Evolutionary conservation across 2,888 invertebrate genomes (phyloP).

Genomic region (Hyposoter didymator): DNA sequence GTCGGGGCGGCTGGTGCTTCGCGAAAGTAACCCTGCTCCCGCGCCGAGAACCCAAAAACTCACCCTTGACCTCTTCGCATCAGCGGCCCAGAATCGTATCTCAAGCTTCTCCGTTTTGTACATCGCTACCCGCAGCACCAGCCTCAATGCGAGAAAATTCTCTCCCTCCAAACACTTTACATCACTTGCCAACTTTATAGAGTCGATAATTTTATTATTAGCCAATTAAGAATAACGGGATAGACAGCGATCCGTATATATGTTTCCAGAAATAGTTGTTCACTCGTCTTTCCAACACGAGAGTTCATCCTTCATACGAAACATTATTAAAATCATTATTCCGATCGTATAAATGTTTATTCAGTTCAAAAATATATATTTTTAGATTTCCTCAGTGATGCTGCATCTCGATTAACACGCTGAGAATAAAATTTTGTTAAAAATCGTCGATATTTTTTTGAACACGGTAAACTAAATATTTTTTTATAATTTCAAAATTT

Average conservation of each 20-base stretch:
- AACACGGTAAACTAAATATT: too few relatives aligned
- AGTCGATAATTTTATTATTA: slow-evolving; percentile 79
- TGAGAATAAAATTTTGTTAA: too few relatives aligned
- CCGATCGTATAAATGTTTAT: not conserved
- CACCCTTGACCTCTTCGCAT: slow-evolving; percentile 64
- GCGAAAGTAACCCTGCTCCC: slow-evolving; percentile 34
- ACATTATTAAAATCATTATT: not conserved
- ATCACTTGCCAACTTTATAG: slow-evolving; percentile 75
- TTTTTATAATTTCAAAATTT: too few relatives aligned
- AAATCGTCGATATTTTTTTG: too few relatives aligned
- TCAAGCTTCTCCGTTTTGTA: slow-evolving; percentile 37
- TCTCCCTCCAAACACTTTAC: slow-evolving; percentile 58
- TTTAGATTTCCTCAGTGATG: too few relatives aligned
- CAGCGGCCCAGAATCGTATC: slow-evolving; percentile 32
- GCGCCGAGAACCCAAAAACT: slow-evolving; percentile 50
- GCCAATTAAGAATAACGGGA: slow-evolving; percentile 75
- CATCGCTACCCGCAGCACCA: slow-evolving; percentile 51
- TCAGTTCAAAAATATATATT: too few relatives aligned
- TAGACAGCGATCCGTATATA: slow-evolving; percentile 35
- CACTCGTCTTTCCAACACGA: slow-evolving; percentile 5
- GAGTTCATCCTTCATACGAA: not conserved
- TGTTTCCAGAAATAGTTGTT: slow-evolving; percentile 37
- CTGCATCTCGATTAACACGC: too few relatives aligned
- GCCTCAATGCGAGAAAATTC: slow-evolving; percentile 74
- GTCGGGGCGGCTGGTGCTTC: slow-evolving; percentile 32